phyloP scores from a whole-genome alignment of 2,888 invertebrate species.

The Prosapia bicincta region DNA sequence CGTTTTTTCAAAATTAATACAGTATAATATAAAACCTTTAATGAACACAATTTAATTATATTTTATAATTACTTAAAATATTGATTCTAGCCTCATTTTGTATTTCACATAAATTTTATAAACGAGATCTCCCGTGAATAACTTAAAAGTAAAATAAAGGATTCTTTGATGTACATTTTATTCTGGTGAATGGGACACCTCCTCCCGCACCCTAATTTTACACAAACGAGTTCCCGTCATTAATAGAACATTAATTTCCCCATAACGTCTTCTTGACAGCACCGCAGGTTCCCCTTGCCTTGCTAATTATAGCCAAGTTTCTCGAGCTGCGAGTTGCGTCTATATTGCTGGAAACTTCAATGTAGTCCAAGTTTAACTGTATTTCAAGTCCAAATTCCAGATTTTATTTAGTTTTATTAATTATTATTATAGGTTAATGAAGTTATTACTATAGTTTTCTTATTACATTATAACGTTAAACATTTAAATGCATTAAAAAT shows the following conservation, averaged over 20 bases:
- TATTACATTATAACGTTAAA: too few species aligned
- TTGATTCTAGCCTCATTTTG: neutral
- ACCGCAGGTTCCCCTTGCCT: neutral
- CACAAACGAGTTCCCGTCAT: neutral
- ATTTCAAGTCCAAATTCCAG: too few species aligned
- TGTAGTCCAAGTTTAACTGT: too few species aligned
- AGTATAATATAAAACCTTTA: too few species aligned
- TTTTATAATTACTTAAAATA: too few species aligned
- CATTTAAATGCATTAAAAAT: too few species aligned
- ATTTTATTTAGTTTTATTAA: too few species aligned
- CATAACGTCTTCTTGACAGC: neutral
- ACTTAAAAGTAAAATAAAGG: neutral
- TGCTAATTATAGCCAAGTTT: neutral
- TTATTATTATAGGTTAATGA: too few species aligned
- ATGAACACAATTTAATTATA: too few species aligned
- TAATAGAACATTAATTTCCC: neutral
- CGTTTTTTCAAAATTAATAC: too few species aligned
- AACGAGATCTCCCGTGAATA: neutral
- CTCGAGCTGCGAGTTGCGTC: neutral
- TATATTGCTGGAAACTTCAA: neutral
- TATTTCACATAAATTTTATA: neutral
- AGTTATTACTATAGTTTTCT: too few species aligned
- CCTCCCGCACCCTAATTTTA: neutral
- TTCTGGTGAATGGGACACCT: neutral
- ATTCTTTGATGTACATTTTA: neutral